Percentiles rank a stretch among this genome's conserved stretches.
phyloP scores from a whole-genome alignment of 2,797 vertebrate species.

The Lophius americanus region DNA sequence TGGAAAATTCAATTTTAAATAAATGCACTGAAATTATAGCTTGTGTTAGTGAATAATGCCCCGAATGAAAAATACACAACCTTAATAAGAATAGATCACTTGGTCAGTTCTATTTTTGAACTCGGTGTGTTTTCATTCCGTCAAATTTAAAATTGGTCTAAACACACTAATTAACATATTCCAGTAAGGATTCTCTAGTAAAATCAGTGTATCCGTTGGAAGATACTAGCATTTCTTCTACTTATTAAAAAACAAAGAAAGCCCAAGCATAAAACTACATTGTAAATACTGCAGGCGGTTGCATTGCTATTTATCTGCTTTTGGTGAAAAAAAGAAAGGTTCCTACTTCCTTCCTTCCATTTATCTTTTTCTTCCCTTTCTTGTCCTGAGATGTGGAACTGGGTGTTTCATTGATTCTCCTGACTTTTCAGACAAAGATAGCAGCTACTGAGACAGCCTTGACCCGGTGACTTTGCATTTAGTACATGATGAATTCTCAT shows the following conservation, averaged over 20 bases:
- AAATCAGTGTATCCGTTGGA: too few species aligned
- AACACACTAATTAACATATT: neutral
- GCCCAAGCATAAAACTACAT: neutral
- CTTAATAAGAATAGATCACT: too few species aligned
- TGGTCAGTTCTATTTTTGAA: too few species aligned
- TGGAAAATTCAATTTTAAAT: constrained; percentile 2
- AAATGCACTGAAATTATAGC: neutral
- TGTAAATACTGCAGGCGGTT: neutral
- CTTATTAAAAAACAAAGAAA: too few species aligned
- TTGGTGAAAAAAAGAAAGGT: constrained; percentile 23
- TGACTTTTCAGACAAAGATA: constrained; percentile 51
- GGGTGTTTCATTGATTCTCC: constrained; percentile 44
- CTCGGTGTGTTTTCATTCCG: neutral
- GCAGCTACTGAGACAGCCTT: constrained; percentile 44
- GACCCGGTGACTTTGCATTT: constrained; percentile 48
- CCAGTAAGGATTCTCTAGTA: too few species aligned
- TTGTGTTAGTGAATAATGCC: neutral
- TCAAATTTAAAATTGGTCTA: neutral
- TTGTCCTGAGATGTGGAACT: constrained; percentile 34
- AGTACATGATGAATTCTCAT: constrained; percentile 10
- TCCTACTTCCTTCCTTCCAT: neutral
- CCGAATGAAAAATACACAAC: neutral
- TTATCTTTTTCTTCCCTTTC: constrained; percentile 14
- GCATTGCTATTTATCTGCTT: neutral
- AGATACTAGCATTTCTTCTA: too few species aligned